Evolutionary conservation across 2,888 invertebrate genomes (phyloP), one percentile per base, ranked within the genome.

Genomic region (Cordilura impudica): DNA sequence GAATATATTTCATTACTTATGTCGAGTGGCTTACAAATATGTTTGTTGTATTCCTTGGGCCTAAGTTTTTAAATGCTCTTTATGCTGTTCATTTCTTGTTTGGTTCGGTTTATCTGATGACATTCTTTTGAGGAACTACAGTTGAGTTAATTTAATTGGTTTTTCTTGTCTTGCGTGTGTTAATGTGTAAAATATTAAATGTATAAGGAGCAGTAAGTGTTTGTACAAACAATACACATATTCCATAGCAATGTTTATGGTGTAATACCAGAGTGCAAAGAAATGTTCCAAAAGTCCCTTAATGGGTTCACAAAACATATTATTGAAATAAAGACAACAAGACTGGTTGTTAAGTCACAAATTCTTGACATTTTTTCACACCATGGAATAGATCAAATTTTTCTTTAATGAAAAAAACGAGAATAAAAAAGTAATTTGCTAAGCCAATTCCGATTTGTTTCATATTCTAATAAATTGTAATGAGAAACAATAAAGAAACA

Each of bases 111-210:
- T 74, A 77, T 72, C 71, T 81, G 81, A 82, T 87, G 86, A 85
- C 85, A 86, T 86, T 85, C 85, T 86, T 84, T 86, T 84, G 86
- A 87, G 87, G 87, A 88, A 87, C 85, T 85, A 87, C 88, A 88
- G 84, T 87, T 85, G 86, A 88, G 85, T 87, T 88, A 86, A 87
- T 87, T 87, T 87, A 87, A 87, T 87, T 87, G 88, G 84, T 87
- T 87, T 87, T 87, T 85, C 86, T 87, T 88, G 87, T 87, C 81
- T 72, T 82, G 75, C 78, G 61, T 76, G 78, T 63, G 63, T 47
- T 79, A 75, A 75, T 63, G 73, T 71, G 60, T 74, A 54, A 63
- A 63, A 63, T n/a, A n/a, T n/a, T 75, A 58, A 12, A 58, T 70
- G 58, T 58, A 51, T 45, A 65, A 45, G 12, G 43, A 75, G 29